Evolutionary conservation across 2,888 invertebrate species (phyloP).

Genomic region (Candidula unifasciata): DNA sequence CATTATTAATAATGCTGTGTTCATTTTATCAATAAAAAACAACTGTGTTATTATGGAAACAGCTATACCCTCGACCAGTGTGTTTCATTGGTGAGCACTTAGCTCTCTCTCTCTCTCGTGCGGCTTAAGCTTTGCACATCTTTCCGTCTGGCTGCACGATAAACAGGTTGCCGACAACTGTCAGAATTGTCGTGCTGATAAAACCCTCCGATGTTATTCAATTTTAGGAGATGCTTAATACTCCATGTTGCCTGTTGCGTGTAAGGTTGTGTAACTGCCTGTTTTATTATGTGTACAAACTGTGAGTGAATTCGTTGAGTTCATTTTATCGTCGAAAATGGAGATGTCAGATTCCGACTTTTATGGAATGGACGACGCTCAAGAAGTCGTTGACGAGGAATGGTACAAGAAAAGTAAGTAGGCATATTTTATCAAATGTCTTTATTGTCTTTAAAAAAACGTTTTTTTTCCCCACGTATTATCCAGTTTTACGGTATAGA

Average conservation of each 20-base stretch:
- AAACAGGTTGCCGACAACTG: not conserved
- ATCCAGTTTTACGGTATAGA: no score
- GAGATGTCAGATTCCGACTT: conserved; percentile 15
- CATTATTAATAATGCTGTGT: not conserved
- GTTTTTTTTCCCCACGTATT: no score
- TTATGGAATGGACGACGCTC: conserved; percentile 29
- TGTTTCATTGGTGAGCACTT: not conserved
- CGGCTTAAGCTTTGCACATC: not conserved
- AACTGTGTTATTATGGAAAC: not conserved
- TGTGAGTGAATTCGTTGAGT: not conserved
- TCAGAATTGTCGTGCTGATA: not conserved
- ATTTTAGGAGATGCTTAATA: not conserved
- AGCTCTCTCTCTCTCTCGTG: not conserved
- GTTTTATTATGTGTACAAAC: not conserved
- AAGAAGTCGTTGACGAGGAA: conserved; percentile 60
- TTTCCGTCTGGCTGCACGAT: not conserved
- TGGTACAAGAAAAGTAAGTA: conserved; percentile 68
- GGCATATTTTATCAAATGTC: not conserved
- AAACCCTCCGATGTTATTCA: not conserved
- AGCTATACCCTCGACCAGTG: no score
- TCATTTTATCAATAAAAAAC: not conserved
- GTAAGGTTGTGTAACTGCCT: not conserved
- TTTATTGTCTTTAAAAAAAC: no score
- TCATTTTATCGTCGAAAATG: not conserved
- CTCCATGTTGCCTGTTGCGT: no score